A percentile compares a stretch with the other conserved stretches of the same genome.
Evolutionary conservation across 2,888 invertebrate species (phyloP).

Genomic region (Lasioglossum morio): DNA sequence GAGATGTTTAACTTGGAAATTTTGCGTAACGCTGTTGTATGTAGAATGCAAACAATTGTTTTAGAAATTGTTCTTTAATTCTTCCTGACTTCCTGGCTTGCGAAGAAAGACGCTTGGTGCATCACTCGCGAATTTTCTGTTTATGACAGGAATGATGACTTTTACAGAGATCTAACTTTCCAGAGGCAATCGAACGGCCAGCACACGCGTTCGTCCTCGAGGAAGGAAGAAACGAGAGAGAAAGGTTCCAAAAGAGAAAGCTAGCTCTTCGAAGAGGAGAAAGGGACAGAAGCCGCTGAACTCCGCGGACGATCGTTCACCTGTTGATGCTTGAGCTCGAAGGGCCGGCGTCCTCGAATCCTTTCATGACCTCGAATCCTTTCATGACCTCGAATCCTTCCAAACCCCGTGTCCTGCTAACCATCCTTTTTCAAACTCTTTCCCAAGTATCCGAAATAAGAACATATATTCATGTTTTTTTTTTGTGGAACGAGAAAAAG

Average conservation of each 20-base stretch:
- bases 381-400: background rate
- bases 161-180: background rate
- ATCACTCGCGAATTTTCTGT: background rate
- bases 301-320: conserved; percentile 69
- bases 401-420: background rate
- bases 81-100: too few species aligned
- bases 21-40: too few species aligned
- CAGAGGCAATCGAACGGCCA: background rate
- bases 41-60: too few species aligned
- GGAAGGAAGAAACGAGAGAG: background rate
- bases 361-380: conserved; percentile 16
- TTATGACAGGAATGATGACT: background rate
- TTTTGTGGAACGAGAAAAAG: too few species aligned
- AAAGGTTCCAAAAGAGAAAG: background rate
- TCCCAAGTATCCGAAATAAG: background rate
- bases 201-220: background rate
- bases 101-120: too few species aligned
- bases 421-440: background rate
- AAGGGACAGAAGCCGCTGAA: conserved; percentile 41
- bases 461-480: too few species aligned
- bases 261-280: background rate
- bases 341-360: conserved; percentile 36
- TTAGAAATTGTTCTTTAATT: too few species aligned
- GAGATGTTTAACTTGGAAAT: background rate
- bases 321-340: conserved; percentile 76